phyloP scores from a whole-genome alignment of 2,113 vertebrate species.

The Corydoras maculifer region DNA sequence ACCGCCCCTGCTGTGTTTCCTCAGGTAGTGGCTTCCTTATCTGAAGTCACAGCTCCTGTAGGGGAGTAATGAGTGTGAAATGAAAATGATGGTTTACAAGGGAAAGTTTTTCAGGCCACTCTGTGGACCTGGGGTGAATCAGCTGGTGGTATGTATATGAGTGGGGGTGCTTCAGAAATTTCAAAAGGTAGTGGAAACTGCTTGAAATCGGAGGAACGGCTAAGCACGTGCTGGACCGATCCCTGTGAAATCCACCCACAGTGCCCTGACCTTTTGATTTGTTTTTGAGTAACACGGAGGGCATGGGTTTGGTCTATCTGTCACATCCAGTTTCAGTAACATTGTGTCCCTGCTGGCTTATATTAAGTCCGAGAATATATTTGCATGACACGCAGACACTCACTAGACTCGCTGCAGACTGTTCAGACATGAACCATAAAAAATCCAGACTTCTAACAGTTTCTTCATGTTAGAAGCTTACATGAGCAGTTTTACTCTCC shows the following conservation, averaged over 20 bases:
- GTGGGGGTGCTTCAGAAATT: no score
- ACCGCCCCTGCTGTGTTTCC: conserved; percentile 46
- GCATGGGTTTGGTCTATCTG: conserved; percentile 20
- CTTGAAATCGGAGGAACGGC: no score
- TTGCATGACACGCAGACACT: conserved; percentile 60
- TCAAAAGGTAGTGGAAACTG: no score
- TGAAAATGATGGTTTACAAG: conserved; percentile 57
- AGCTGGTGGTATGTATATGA: conserved; percentile 38
- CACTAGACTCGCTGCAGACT: conserved; percentile 43
- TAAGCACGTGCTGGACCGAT: background rate
- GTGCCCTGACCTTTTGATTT: conserved; percentile 27
- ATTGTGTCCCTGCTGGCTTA: conserved; percentile 35
- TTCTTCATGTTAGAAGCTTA: no score
- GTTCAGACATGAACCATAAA: conserved; percentile 34
- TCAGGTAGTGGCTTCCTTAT: conserved; percentile 57
- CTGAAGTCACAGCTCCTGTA: conserved; percentile 13
- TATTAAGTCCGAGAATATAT: conserved; percentile 39
- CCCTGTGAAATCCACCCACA: conserved; percentile 6
- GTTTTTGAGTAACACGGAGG: conserved; percentile 24
- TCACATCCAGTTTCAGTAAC: conserved; percentile 34
- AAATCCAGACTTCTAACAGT: no score
- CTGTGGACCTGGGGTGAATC: conserved; percentile 26
- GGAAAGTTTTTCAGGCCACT: conserved; percentile 53
- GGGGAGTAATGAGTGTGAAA: conserved; percentile 54
- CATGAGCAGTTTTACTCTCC: background rate